A percentile compares a stretch with the other conserved stretches of the same genome.
These are phyloP conservation scores for Lochmaea crataegi DNA, from an alignment of 2,888 invertebrate species.

Conservation along the genomic window DNA sequence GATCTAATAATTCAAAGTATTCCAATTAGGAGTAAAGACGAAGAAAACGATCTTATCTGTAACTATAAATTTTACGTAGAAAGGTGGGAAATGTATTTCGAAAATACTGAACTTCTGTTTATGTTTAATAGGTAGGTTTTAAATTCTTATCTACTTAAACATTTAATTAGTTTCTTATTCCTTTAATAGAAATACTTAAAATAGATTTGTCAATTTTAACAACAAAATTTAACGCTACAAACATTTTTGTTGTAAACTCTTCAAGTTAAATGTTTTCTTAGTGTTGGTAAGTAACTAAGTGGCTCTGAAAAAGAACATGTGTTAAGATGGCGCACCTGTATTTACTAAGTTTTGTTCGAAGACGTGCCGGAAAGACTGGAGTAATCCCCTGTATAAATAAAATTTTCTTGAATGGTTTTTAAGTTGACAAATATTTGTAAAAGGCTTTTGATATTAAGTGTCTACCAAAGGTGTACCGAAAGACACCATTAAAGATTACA, in stretches of 20 bases:
- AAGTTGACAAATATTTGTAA: conserved; percentile 40
- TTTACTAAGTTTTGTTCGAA: conserved; percentile 50
- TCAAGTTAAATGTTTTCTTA: neutral
- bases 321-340: conserved; percentile 56
- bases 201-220: no score
- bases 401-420: conserved; percentile 37
- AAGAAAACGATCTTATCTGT: conserved; percentile 26
- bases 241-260: neutral
- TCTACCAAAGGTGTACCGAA: conserved; percentile 6
- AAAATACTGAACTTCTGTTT: conserved; percentile 9
- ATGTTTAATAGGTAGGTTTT: neutral
- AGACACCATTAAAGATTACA: neutral
- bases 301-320: conserved; percentile 51
- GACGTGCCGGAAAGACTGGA: conserved; percentile 52
- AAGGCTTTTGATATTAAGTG: conserved; percentile 24
- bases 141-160: neutral
- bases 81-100: conserved; percentile 12
- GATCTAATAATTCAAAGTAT: conserved; percentile 34
- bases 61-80: conserved; percentile 19
- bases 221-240: no score
- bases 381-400: conserved; percentile 47
- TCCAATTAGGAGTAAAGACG: conserved; percentile 32
- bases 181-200: no score
- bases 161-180: neutral
- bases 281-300: conserved; percentile 34